These are phyloP conservation scores for Dyspetes luteomarginatus DNA, from an alignment of 2,888 invertebrate genomes.

Conservation along the genomic window DNA sequence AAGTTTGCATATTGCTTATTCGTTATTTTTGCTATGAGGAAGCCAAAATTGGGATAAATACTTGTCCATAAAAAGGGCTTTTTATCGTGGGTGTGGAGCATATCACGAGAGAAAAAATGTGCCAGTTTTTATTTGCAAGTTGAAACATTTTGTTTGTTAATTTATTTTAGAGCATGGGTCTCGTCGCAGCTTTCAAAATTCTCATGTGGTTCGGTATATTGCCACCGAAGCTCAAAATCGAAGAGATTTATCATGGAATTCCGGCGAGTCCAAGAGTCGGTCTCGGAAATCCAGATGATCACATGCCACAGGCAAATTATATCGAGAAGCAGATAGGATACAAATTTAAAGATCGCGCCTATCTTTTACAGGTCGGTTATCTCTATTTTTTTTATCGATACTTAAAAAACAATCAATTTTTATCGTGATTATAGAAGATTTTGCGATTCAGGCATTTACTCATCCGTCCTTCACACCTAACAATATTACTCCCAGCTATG, in stretches of 20 bases:
- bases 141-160: neutral
- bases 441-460: conserved; percentile 90
- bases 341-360: conserved; percentile 91
- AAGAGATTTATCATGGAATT: conserved; percentile 76
- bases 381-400: neutral
- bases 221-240: conserved; percentile 83
- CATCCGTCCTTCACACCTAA: conserved; percentile 95
- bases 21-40: too few relatives aligned
- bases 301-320: conserved; percentile 79
- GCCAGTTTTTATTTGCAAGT: too few relatives aligned
- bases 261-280: conserved; percentile 65
- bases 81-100: too few relatives aligned
- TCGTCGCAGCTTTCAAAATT: conserved; percentile 85
- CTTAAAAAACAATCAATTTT: neutral
- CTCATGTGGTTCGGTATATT: conserved; percentile 88
- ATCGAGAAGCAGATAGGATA: conserved; percentile 89
- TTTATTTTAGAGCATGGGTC: conserved; percentile 84
- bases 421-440: neutral
- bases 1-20: too few relatives aligned
- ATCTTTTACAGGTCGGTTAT: conserved; percentile 88
- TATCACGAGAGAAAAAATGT: too few relatives aligned
- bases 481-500: conserved; percentile 93
- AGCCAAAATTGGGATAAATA: too few relatives aligned
- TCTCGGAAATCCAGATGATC: conserved; percentile 75
- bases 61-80: too few relatives aligned